Evolutionary conservation across 1,140 invertebrate species (phyloP), one percentile per base, ranked within the genome.

Genomic region (Agrilus planipennis): DNA sequence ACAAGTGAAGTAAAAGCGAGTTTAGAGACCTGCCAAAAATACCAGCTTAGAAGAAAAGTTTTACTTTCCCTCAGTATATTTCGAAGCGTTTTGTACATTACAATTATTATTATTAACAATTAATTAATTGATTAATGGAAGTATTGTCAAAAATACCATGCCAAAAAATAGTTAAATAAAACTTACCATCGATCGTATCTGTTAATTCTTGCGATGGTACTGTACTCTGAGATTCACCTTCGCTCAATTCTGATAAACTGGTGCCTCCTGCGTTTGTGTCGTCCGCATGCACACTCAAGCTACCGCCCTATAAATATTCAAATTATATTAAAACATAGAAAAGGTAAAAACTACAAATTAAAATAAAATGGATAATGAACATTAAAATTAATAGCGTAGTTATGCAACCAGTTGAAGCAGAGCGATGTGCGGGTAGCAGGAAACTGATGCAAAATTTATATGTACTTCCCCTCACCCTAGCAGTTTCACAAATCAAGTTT

Each of bases 151-250:
- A 25, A n/a, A n/a, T n/a, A n/a, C n/a, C n/a, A n/a, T n/a, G n/a
- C n/a, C n/a, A n/a, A n/a, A n/a, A n/a, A n/a, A n/a, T n/a, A n/a
- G n/a, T n/a, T n/a, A n/a, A n/a, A n/a, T 20, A 11, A 6, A 43
- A 59, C 72, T 72, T 61, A 75, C 72, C 72, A 55, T 75, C 72
- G 45, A 75, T 72, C 43, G 70, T 66, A 54, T 75, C 72, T 31
- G 69, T 62, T 44, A 67, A 65, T 51, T 75, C 72, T 2, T 71
- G 70, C 10, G 69, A 68, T 35, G 58, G 49, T 20, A 51, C 50
- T 30, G 47, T 55, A 30, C 56, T 54, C 23, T 53, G 49, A 17
- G 72, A 69, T 31, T 63, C 62, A 44, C 21, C 23, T 41, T 41
- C 39, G 47, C 57, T 55, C 7, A 64, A 63, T 23, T 72, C 69